Base-by-base conservation (phyloP, 1,140 invertebrate species). In the Drosophila subpulchrella region DNA sequence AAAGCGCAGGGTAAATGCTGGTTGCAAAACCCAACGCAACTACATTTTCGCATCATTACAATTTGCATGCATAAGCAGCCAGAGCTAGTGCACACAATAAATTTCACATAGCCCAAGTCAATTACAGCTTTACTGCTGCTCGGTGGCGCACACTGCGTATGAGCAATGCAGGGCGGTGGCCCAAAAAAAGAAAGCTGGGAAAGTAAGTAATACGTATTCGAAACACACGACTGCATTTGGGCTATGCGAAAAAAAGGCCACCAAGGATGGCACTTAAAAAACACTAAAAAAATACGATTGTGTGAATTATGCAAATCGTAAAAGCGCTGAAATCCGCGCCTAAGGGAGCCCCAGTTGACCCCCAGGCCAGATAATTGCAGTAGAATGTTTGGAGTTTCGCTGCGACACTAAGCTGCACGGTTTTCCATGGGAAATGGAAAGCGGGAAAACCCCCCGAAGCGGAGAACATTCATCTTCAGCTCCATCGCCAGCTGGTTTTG, bases 281-380 rank as follows among this genome's bases (percentile, higher is more conserved):
- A 68, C 78, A 61, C 75, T 86, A 86, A 86, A 85, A 84, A 10
- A 32, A 44, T 62, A 41, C 50, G 44, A 58, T 61, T 60, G 39
- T 82, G 75, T 86, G 66, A 88, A 88, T 86, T 86, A 88, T 88
- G 83, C 67, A 88, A 86, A 86, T 86, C 58, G 82, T 51, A 53
- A 73, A 67, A 48, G 79, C 79, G 75, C 47, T 75, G 75, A 85
- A 81, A 86, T 81, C 78, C 75, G 72, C 76, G 81, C 81, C 81
- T 84, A 84, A 84, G 66, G 72, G 44, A 70, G 32, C 32, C 7
- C 65, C 42, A 3, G 36, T 42, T 71, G 61, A 81, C 75, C 79
- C 47, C 71, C 62, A 58, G 55, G 27, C 58, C 56, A 51, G 71
- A 82, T 76, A 86, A 86, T 86, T 86, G 75, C 83, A 86, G 57